Evolutionary conservation across 1,140 invertebrate genomes (phyloP).

Genomic region (Ganaspis sp.): DNA sequence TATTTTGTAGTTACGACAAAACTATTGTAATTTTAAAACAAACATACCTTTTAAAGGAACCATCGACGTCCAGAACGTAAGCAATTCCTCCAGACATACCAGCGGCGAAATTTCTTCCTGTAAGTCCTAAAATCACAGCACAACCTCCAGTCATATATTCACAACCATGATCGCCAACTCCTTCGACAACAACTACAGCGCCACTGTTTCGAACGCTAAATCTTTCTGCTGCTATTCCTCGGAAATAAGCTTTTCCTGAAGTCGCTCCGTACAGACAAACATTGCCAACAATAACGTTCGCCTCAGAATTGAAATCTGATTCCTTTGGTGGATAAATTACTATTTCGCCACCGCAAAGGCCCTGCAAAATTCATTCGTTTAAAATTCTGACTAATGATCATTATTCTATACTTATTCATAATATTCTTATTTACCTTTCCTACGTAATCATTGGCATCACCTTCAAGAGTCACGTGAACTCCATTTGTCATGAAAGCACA

Average conservation of each 20-base stretch:
- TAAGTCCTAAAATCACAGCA: conserved; percentile 94
- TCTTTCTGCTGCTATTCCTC: conserved; percentile 97
- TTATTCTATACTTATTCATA: background rate
- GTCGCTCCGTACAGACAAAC: conserved; percentile 99
- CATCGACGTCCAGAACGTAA: conserved; percentile 94
- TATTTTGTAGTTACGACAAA: too few species aligned
- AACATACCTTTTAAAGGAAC: conserved; percentile 85
- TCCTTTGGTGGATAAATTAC: conserved; percentile 95
- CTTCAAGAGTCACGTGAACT: conserved; percentile 93
- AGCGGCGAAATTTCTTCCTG: conserved; percentile 98
- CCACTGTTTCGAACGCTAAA: conserved; percentile 99
- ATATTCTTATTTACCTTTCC: conserved; percentile 76
- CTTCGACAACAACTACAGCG: conserved; percentile 92
- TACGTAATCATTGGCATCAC: conserved; percentile 99
- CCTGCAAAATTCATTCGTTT: conserved; percentile 65
- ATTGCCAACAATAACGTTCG: conserved; percentile 98
- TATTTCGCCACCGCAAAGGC: conserved; percentile 96
- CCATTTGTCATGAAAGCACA: conserved; percentile 97
- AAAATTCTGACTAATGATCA: background rate
- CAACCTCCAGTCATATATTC: conserved; percentile 99
- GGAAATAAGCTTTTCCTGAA: conserved; percentile 94
- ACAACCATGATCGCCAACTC: conserved; percentile 98
- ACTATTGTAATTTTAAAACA: too few species aligned
- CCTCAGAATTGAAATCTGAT: conserved; percentile 89
- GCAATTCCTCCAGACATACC: conserved; percentile 99